Percentiles rank a stretch among this genome's conserved stretches.
phyloP scores from a whole-genome alignment of 2,113 vertebrate genomes.

The Scophthalmus maximus region DNA sequence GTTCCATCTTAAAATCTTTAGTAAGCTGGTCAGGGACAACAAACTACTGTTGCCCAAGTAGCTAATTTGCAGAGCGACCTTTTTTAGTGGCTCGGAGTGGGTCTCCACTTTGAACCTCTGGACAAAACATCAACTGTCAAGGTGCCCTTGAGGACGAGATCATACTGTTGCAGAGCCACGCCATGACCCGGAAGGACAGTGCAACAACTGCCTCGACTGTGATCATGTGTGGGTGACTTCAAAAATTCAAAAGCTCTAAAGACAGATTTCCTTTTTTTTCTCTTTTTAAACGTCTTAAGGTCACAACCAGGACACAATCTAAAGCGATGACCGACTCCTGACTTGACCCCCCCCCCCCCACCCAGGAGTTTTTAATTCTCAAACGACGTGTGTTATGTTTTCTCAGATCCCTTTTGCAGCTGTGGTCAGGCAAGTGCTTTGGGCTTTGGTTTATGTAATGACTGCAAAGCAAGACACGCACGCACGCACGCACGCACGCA shows the following conservation, averaged over 20 bases:
- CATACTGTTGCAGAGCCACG: constrained; percentile 6
- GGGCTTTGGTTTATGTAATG: constrained; percentile 77
- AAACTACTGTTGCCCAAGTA: not conserved
- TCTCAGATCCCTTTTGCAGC: constrained; percentile 70
- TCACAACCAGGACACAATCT: constrained; percentile 43
- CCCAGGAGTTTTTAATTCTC: constrained; percentile 56
- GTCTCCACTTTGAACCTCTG: constrained; percentile 6
- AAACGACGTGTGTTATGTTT: constrained; percentile 58
- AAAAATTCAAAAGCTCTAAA: constrained; percentile 21
- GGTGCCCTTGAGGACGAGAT: constrained; percentile 22
- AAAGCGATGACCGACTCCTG: constrained; percentile 32
- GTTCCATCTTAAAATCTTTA: not conserved
- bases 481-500: constrained; percentile 25
- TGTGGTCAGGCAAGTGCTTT: constrained; percentile 65
- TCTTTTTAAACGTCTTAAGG: no score
- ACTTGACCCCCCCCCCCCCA: constrained; percentile 32
- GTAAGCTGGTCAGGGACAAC: not conserved
- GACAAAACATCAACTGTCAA: constrained; percentile 13
- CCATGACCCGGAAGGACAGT: not conserved
- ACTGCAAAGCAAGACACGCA: constrained; percentile 62
- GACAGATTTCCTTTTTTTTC: no score
- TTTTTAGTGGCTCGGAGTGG: not conserved
- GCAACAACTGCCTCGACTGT: constrained; percentile 5
- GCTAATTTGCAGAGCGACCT: not conserved
- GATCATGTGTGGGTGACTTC: constrained; percentile 51